Evolutionary conservation across 1,140 invertebrate genomes (phyloP).

Genomic region (Lepidurus couesii): DNA sequence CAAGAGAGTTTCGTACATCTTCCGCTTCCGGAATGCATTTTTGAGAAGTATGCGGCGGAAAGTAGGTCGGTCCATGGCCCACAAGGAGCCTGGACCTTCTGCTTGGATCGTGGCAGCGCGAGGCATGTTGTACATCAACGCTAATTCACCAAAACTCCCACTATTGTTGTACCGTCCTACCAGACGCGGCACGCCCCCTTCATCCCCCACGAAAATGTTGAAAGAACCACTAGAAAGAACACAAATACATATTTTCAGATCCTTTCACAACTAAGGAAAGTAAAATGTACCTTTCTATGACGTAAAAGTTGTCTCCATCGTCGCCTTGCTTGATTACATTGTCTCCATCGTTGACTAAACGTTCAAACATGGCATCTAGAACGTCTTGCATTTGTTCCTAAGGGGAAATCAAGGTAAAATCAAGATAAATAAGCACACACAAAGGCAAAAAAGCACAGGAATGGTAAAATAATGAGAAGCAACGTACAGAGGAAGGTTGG

Average conservation of each 20-base stretch:
- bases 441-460: not conserved
- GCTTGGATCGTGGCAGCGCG: conserved; percentile 69
- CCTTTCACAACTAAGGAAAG: not conserved
- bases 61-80: conserved; percentile 94
- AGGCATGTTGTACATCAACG: conserved; percentile 96
- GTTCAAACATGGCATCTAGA: conserved; percentile 95
- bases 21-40: conserved; percentile 91
- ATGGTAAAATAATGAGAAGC: not conserved
- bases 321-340: conserved; percentile 92
- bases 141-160: conserved; percentile 93
- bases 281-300: conserved; percentile 75
- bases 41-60: conserved; percentile 93
- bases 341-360: conserved; percentile 73
- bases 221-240: conserved; percentile 69
- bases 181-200: conserved; percentile 53
- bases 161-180: conserved; percentile 85
- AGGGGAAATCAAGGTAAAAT: conserved; percentile 38
- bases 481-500: not conserved
- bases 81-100: conserved; percentile 69
- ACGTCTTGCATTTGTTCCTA: conserved; percentile 76
- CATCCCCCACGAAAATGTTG: conserved; percentile 74
- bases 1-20: conserved; percentile 89
- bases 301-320: conserved; percentile 97
- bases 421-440: not conserved
- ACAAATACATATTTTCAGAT: conserved; percentile 29